These are phyloP conservation scores for Perizoma affinitatum DNA, from an alignment of 2,888 invertebrate species.

Conservation along the genomic window DNA sequence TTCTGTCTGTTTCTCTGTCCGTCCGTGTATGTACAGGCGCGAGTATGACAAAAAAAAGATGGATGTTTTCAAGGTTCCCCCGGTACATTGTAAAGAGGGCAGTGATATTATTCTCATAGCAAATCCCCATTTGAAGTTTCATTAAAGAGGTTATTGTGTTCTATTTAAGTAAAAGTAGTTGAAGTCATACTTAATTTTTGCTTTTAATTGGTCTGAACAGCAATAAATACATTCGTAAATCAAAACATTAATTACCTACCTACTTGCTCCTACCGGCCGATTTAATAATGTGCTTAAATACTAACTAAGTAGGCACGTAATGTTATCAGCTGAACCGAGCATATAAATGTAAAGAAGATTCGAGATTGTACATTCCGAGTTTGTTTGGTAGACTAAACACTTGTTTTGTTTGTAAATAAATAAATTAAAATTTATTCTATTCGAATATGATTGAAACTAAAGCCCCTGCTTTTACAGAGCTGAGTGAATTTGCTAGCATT, in stretches of 20 bases:
- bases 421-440: constrained; percentile 2
- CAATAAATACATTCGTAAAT: constrained; percentile 8
- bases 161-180: no score
- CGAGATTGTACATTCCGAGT: constrained; percentile 19
- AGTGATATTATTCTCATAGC: no score
- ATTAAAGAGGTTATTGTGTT: no score
- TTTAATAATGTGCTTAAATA: constrained; percentile 7
- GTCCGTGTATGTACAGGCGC: no score
- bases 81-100: no score
- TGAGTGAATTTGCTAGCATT: constrained; percentile 74
- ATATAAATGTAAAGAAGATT: constrained; percentile 27
- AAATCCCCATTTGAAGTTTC: no score
- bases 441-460: constrained; percentile 60
- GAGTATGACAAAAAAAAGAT: no score
- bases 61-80: no score
- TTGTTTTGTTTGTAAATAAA: constrained; percentile 13
- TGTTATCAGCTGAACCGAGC: constrained; percentile 17
- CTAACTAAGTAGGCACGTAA: not conserved
- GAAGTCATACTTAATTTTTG: no score
- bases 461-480: constrained; percentile 69
- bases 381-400: constrained; percentile 9
- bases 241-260: not conserved
- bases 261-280: constrained; percentile 19
- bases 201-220: no score
- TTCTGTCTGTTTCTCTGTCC: no score